These are phyloP conservation scores for Dioctria linearis DNA, from an alignment of 2,888 invertebrate genomes.

Conservation along the genomic window DNA sequence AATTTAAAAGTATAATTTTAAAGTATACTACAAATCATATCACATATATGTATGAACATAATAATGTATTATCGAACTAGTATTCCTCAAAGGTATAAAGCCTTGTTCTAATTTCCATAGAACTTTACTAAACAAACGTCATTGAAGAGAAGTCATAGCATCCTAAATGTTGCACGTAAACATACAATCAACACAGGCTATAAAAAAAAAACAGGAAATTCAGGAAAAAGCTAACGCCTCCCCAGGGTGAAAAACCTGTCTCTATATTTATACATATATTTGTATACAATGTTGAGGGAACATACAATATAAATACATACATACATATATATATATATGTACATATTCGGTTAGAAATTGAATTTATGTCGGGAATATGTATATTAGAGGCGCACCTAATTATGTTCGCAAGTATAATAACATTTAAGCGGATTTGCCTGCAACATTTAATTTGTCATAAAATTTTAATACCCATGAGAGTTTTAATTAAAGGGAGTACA, in stretches of 20 bases:
- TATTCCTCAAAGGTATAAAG: background rate
- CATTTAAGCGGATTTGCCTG: slow-evolving; percentile 59
- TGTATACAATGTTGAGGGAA: background rate
- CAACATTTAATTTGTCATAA: slow-evolving; percentile 60
- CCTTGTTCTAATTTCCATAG: slow-evolving; percentile 3
- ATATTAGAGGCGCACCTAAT: slow-evolving; percentile 56
- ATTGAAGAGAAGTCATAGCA: slow-evolving; percentile 8
- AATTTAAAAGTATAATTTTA: too few relatives aligned
- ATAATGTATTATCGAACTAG: background rate
- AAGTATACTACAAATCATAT: too few relatives aligned
- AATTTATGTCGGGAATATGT: slow-evolving; percentile 50
- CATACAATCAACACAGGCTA: slow-evolving; percentile 10
- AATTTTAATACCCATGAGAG: slow-evolving; percentile 58
- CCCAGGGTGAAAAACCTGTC: background rate
- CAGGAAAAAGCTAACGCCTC: background rate
- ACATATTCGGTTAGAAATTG: slow-evolving; percentile 19
- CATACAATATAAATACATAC: background rate
- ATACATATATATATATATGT: too few relatives aligned
- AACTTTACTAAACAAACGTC: slow-evolving; percentile 8
- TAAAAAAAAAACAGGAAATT: slow-evolving; percentile 13
- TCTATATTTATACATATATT: background rate
- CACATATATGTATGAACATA: too few relatives aligned
- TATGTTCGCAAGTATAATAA: slow-evolving; percentile 58
- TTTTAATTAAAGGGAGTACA: slow-evolving; percentile 48
- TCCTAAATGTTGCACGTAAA: slow-evolving; percentile 15